Base-by-base conservation (phyloP, 2,113 vertebrate genomes). In the Grantiella picta region DNA sequence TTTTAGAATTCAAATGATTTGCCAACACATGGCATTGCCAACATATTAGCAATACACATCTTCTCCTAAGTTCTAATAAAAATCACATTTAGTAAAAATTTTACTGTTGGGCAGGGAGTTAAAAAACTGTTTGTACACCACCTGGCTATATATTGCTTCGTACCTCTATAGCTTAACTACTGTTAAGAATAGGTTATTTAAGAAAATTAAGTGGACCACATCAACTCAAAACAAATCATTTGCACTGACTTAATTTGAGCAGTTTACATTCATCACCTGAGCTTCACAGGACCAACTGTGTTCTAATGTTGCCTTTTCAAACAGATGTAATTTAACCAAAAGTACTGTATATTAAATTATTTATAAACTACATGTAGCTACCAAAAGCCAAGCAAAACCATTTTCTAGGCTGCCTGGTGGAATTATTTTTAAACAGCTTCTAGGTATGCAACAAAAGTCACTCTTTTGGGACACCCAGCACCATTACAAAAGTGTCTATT, bases 1-100 rank as follows among this genome's bases (percentile, higher is more conserved):
- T 96, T 69, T 82, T 90, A 90, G 85, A 90, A 95, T 82, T 79
- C 28, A 60, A 79, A n/a, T 36, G 13, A 54, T 85, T 68, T 79
- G 65, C 84, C 72, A 90, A 69, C 75, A 79, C 57, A 66, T 25
- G 28, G 56, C 73, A 87, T 9, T 71, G 57, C 82, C 60, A 91
- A 70, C 63, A 27, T 52, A 87, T 60, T 76, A 36, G 82, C 82
- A 85, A 72, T 9, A 87, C 17, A 15, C 2, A 1, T 45, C 70
- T 60, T 81, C 53, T 72, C 49, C 61, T 14, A 82, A 92, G 22
- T 52, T 35, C 60, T 79, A 92, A 90, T 68, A 91, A 91, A 89
- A 91, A 70, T 42, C 68, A 54, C 54, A 59, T 86, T 80, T 76
- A 71, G 5, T 33, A 72, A 65, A 50, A 27, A 86, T 38, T 57